Percentiles rank a stretch among this genome's conserved stretches.
Evolutionary conservation across 2,797 vertebrate genomes (phyloP).

Genomic region (Falco novaeseelandiae): DNA sequence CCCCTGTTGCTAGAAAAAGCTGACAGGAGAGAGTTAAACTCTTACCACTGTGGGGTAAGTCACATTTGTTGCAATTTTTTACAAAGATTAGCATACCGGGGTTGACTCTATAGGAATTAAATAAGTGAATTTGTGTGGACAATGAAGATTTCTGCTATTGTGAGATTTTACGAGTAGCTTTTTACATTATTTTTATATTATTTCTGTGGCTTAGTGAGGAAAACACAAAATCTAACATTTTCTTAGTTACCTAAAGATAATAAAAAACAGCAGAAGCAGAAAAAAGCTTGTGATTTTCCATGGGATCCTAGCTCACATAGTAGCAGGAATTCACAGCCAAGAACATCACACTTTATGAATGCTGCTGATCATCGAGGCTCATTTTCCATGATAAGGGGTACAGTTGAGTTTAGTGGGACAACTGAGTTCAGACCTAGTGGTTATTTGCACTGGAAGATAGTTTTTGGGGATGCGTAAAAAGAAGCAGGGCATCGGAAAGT

Average conservation of each 20-base stretch:
- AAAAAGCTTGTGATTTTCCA: not conserved
- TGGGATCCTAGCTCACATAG: not conserved
- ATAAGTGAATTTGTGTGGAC: not conserved
- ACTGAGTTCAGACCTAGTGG: not conserved
- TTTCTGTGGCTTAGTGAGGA: not conserved
- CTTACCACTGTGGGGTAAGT: accelerated
- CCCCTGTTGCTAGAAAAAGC: not conserved
- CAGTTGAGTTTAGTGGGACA: not conserved
- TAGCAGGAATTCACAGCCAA: not conserved
- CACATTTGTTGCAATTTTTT: not conserved
- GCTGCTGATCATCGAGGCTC: not conserved
- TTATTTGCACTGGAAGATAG: not conserved
- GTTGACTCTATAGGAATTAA: not conserved
- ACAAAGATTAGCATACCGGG: not conserved
- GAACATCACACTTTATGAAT: not conserved
- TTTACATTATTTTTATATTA: not conserved
- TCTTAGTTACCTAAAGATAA: not conserved
- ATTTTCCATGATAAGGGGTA: not conserved
- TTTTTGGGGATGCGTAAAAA: not conserved
- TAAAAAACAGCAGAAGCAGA: not conserved
- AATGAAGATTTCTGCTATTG: not conserved
- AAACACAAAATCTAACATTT: not conserved
- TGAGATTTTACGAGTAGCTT: not conserved
- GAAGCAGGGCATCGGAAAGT: not conserved
- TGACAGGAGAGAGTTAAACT: not conserved